Percentiles rank a stretch among this genome's conserved stretches.
phyloP scores from a whole-genome alignment of 2,888 invertebrate genomes.

The Luffia ferchaultella region DNA sequence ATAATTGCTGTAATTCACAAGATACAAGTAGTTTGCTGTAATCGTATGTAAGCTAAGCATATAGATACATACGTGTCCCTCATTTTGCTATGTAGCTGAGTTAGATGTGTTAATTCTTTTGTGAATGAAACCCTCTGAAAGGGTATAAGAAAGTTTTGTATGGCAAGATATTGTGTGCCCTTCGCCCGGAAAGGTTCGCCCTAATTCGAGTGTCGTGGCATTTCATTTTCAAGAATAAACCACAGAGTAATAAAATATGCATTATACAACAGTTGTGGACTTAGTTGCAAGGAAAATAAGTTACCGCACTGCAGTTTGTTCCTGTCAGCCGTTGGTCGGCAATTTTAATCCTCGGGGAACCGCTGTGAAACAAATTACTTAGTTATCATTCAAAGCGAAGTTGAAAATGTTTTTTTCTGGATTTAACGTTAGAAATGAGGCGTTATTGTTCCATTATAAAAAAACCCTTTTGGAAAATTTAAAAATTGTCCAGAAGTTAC shows the following conservation, averaged over 20 bases:
- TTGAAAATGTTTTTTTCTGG: background rate
- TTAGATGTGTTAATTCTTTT: too few relatives aligned
- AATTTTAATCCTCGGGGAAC: background rate
- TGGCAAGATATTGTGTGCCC: too few relatives aligned
- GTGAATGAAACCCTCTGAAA: too few relatives aligned
- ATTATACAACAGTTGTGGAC: background rate
- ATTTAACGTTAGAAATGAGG: background rate
- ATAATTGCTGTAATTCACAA: too few relatives aligned
- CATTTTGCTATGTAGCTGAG: too few relatives aligned
- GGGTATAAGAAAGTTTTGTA: too few relatives aligned
- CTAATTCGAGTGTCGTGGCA: background rate
- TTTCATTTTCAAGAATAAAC: background rate
- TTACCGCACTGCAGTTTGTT: background rate
- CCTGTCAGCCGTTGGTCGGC: background rate
- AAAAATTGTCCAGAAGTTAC: too few relatives aligned
- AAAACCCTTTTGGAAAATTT: background rate
- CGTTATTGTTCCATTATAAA: background rate
- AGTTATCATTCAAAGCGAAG: background rate
- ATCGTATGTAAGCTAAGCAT: too few relatives aligned
- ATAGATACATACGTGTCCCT: too few relatives aligned
- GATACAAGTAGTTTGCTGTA: too few relatives aligned
- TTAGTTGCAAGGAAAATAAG: background rate
- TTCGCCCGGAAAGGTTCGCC: background rate
- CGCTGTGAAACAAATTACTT: background rate
- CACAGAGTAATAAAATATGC: background rate